Base-by-base conservation (phyloP, 1,140 invertebrate species). In the Bacillus rossius region DNA sequence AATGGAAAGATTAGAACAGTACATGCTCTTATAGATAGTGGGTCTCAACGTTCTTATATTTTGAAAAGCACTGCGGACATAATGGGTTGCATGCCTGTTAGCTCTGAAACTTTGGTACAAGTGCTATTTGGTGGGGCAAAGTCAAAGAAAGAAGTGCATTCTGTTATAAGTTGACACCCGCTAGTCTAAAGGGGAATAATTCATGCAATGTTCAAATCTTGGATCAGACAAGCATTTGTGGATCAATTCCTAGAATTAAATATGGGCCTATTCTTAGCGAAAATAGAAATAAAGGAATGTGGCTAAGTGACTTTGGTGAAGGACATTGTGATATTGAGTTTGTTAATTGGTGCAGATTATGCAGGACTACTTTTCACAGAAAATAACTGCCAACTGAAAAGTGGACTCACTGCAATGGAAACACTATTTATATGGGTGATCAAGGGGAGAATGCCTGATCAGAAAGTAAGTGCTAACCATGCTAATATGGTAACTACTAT, bases 361-460 rank as follows among this genome's bases (percentile, higher is more conserved):
- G 64, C 62, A 14, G 70, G 67, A 14, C 70, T 66, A 47, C 50
- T 72, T 3, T 49, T 67, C 2, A 72, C 73, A 0, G 71, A 67
- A 14, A 45, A 58, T 8, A 62, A 49, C n/a, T 17, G 55, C 37
- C 22, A 65, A 13, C 48, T 73, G 19, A 13, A 26, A 3, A 64
- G 62, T 51, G 69, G 69, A 1, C 51, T 73, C 14, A 61, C 68
- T 8, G 69, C 65, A n/a, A n/a, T 69, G 2, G 66, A 75, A 55
- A 71, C 70, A 1, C 25, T 59, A 10, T 55, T 74, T 1, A 71
- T 68, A 2, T 75, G 68, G 70, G 68, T 64, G 7, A n/a, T 74
- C 0, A 66, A 63, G 59, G 71, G 66, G 8, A 69, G 67, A 64
- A 20, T 55, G 25, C 63, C 55, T 22, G 19, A 41, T 23, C 38